Base-by-base conservation (phyloP, 64 coral and sea anemone species). In the Montipora sp. region DNA sequence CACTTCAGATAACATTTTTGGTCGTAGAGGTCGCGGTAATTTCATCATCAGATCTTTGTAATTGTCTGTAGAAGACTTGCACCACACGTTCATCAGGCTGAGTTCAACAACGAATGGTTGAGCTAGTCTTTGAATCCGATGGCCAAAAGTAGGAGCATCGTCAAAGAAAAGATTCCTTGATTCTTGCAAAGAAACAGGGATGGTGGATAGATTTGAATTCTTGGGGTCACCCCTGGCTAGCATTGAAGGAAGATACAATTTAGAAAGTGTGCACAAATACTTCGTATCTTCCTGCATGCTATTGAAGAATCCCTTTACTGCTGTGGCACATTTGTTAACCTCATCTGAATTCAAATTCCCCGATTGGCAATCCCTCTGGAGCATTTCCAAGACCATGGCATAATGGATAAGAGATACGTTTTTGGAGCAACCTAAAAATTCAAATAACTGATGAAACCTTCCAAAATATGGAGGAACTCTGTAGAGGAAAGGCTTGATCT, bases 401-500 rank as follows among this genome's bases (percentile, higher is more conserved):
- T 94, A 94, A 11, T 94, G 92, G 7, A 48, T n/a, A 5, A 22
- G 5, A 9, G 63, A 76, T 46, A 83, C 86, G 5, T 65, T 23
- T 2, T 23, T 74, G 8, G 76, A 74, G 15, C 76, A 74, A 21
- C 92, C 92, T n/a, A 94, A 86, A 15, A 46, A 58, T 47, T 89
- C 70, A 89, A 89, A 94, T 15, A 94, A 51, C 1, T 5, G 19
- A 8, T 48, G 71, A 77, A 73, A 89, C 47, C 47, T 36, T 7
- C 70, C 92, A 23, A 94, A 16, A 65, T 75, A 65, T 46, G 16
- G 50, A 18, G 85, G 86, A 11, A 88, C 70, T 79, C 79, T 83
- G 86, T 94, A 94, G 23, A 94, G 77, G 24, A 89, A 94, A 18
- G 92, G 92, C 27, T 11, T 74, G 47, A 94, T 94, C 80, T 94